Evolutionary conservation across 2,113 vertebrate genomes (phyloP).

Genomic region (Alces alces): DNA sequence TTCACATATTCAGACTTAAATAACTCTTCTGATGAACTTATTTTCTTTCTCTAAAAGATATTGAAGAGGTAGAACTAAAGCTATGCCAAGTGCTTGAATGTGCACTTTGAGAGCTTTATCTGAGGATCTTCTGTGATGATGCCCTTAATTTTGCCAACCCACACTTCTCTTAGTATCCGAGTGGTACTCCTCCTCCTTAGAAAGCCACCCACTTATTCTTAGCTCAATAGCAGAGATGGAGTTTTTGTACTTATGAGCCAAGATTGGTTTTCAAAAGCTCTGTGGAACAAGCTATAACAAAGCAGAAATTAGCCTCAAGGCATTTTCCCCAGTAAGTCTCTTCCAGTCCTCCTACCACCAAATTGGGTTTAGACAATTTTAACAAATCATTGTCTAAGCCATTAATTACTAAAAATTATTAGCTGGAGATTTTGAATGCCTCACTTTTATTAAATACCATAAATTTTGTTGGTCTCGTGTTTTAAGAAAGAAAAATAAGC

Average conservation of each 20-base stretch:
- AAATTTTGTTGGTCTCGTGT: not conserved
- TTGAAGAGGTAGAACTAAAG: not conserved
- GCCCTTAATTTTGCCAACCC: not conserved
- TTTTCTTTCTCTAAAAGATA: not conserved
- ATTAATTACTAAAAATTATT: not conserved
- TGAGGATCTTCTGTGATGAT: not conserved
- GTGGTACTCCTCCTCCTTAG: not conserved
- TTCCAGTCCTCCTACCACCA: not conserved
- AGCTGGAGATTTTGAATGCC: not conserved
- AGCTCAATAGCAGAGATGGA: not conserved
- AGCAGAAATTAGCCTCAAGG: not conserved
- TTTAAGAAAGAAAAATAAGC: slow-evolving; percentile 21
- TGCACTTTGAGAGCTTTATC: not conserved
- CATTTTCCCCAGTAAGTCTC: not conserved
- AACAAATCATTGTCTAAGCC: not conserved
- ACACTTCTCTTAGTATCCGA: not conserved
- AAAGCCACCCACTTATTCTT: not conserved
- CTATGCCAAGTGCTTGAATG: not conserved
- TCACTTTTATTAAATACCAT: slow-evolving; percentile 1
- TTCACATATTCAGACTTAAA: not conserved
- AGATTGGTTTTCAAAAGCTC: not conserved
- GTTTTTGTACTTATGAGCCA: not conserved
- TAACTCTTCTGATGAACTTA: not conserved
- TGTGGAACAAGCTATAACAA: not conserved
- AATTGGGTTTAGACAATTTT: not conserved